These are phyloP conservation scores for Solenodon paradoxus DNA, from an alignment of 2,113 vertebrate genomes.

Conservation along the genomic window DNA sequence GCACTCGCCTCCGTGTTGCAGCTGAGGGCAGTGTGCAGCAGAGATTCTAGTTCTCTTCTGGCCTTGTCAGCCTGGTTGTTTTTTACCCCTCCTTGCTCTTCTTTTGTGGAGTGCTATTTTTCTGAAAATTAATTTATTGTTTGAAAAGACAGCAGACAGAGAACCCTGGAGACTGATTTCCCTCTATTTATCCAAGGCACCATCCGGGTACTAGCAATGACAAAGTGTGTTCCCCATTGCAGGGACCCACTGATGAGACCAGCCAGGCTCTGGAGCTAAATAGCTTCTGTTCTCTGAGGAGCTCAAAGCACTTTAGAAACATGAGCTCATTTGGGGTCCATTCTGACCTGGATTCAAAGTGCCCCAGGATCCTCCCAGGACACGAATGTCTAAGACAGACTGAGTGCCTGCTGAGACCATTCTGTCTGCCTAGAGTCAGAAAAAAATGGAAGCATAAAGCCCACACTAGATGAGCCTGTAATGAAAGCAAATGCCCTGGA, in stretches of 20 bases:
- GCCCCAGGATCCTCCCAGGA: neutral
- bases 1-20: fast-evolving
- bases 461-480: neutral
- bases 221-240: neutral
- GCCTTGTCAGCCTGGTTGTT: neutral
- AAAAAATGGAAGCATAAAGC: neutral
- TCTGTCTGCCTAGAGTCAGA: neutral
- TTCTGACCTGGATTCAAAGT: constrained; percentile 33
- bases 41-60: neutral
- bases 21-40: fast-evolving
- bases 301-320: constrained; percentile 46
- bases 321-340: neutral
- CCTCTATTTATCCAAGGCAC: neutral
- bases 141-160: constrained; percentile 35
- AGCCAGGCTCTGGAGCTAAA: neutral
- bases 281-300: constrained; percentile 23
- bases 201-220: neutral
- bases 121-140: constrained; percentile 52
- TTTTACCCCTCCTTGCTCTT: neutral
- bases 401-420: neutral
- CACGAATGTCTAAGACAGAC: neutral
- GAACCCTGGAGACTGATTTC: neutral
- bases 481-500: neutral
- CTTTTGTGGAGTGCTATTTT: constrained; percentile 27
- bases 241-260: neutral